Conservation (phyloP, 1,140 invertebrate species). For the Melitaea cinxia region DNA sequence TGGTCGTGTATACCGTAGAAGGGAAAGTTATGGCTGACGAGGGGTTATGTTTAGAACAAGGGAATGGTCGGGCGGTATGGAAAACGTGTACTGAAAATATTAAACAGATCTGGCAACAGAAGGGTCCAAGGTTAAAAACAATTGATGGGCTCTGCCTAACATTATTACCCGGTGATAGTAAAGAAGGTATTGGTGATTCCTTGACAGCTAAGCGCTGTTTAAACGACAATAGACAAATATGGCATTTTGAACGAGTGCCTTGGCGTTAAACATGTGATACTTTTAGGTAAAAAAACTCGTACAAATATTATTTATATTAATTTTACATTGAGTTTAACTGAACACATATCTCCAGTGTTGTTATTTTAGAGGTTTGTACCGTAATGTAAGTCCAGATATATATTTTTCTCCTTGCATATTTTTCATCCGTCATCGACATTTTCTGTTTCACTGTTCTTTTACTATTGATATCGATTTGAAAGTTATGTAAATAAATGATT, state of each 20-base stretch:
- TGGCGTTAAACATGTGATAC: slow-evolving; percentile 62
- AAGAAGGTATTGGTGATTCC: slow-evolving; percentile 47
- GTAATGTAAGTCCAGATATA: no score
- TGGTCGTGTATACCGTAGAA: slow-evolving; percentile 66
- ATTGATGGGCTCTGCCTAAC: slow-evolving; percentile 62
- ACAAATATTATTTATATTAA: slow-evolving; percentile 19
- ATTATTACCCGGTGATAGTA: slow-evolving; percentile 42
- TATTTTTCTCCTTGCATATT: no score
- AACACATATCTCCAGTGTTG: not conserved
- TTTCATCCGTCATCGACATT: no score
- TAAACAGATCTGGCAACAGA: slow-evolving; percentile 72
- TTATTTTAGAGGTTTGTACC: not conserved
- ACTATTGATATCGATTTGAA: no score
- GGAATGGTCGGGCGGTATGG: slow-evolving; percentile 68
- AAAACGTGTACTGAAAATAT: slow-evolving; percentile 61
- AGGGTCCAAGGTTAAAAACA: slow-evolving; percentile 67
- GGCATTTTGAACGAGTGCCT: slow-evolving; percentile 78
- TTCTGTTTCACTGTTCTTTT: no score
- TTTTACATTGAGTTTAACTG: not conserved
- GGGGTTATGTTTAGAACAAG: slow-evolving; percentile 69
- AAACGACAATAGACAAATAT: slow-evolving; percentile 62
- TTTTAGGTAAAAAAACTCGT: slow-evolving; percentile 15
- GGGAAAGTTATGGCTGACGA: slow-evolving; percentile 73
- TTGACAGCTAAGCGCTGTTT: slow-evolving; percentile 60
- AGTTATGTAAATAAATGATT: no score